Base-by-base conservation (phyloP, 2,113 vertebrate species). In the Psilopsiagon aurifrons region DNA sequence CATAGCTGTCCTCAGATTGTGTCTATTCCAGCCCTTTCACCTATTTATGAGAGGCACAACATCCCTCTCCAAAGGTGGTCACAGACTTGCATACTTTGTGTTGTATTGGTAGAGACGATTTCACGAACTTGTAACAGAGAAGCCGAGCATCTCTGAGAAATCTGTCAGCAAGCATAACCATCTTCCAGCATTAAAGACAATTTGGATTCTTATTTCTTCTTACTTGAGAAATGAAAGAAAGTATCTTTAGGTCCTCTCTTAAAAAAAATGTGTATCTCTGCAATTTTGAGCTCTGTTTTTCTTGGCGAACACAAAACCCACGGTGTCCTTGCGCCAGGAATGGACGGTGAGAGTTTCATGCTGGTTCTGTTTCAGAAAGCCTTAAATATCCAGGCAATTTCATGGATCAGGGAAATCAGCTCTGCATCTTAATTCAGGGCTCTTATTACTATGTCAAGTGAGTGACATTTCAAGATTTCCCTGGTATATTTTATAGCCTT, bases 311-410 rank as follows among this genome's bases (percentile, higher is more conserved):
- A 52, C 44, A 89, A 86, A 79, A n/a, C 19, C 23, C 13, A 33
- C 0, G 0, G 25, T 54, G 66, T 84, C 73, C 73, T 86, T 92
- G 57, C 88, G 62, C 44, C 59, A 62, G 44, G 22, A 91, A 41
- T 22, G 77, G 88, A 88, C 88, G 35, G n/a, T 82, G 68, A 70
- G 46, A 67, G 46, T 59, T 92, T 88, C 35, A 2, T 43, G 77
- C 64, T 46, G 4, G 22, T 92, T 89, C 57, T 88, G 13, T 84
- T 71, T 92, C 70, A 87, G 57, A 93, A 84, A 57, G 59, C 67
- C 62, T 96, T 91, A 94, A 97, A 89, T 95, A 94, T 92, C 81
- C 77, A 94, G 63, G 81, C 78, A 94, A 96, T 94, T 96, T 95
- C 92, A 93, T 96, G 96, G 96, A 96, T 93, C 92, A 92, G 74